These are phyloP conservation scores for Chroicocephalus ridibundus DNA, from an alignment of 2,113 vertebrate species.

Conservation along the genomic window DNA sequence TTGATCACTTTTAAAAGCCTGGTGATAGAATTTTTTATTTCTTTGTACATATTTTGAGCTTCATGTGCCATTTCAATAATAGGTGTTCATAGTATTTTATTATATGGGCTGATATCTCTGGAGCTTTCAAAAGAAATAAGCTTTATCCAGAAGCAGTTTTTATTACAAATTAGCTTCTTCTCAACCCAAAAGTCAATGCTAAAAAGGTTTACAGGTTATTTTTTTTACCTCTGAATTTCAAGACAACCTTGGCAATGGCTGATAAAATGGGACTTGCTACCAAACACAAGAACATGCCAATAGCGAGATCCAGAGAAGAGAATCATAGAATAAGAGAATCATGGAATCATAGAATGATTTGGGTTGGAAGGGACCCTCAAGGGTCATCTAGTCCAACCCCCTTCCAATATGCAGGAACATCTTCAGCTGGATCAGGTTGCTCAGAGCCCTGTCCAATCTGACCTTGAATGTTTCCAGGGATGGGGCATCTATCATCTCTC, in stretches of 20 bases:
- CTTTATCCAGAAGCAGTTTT: neutral
- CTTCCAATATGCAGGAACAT: neutral
- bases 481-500: neutral
- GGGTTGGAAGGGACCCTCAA: neutral
- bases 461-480: neutral
- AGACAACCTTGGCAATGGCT: neutral
- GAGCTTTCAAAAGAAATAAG: neutral
- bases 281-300: neutral
- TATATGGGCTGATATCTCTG: neutral
- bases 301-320: neutral
- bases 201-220: neutral
- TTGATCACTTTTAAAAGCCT: neutral
- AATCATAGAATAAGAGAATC: neutral
- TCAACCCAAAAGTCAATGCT: neutral
- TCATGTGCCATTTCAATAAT: neutral
- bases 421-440: neutral
- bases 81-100: neutral
- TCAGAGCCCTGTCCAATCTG: neutral
- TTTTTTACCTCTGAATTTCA: neutral
- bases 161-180: neutral
- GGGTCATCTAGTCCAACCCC: neutral
- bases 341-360: neutral
- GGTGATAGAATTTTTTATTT: neutral
- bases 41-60: neutral
- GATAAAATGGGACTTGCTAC: neutral